Conservation (phyloP, 2,888 invertebrate species). For the Norana najaformis region DNA sequence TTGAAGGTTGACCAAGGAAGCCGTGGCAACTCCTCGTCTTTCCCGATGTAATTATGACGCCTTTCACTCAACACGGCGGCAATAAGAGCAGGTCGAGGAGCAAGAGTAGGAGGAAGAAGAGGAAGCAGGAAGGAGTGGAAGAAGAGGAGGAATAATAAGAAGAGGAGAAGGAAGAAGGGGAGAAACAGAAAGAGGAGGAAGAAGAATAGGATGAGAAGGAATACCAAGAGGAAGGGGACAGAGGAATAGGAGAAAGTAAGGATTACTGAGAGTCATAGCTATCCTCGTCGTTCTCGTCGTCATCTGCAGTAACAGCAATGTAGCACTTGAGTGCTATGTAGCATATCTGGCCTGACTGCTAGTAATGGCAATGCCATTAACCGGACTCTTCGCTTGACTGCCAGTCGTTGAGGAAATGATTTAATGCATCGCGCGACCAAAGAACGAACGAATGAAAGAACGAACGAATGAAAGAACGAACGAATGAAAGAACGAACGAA, state of each 20-base stretch:
- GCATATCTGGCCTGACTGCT: not conserved
- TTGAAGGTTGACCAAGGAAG: constrained; percentile 4
- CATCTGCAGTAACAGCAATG: not conserved
- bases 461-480: not conserved
- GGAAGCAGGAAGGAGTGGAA: too few species aligned
- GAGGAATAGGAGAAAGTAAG: not conserved
- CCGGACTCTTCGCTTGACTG: not conserved
- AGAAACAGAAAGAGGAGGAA: too few species aligned
- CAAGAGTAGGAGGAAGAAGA: too few species aligned
- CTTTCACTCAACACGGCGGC: not conserved
- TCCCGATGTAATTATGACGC: constrained; percentile 1
- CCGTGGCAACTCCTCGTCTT: not conserved
- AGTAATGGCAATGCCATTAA: not conserved
- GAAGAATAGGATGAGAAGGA: not conserved
- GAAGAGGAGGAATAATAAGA: not conserved
- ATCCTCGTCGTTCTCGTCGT: not conserved
- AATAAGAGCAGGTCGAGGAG: not conserved
- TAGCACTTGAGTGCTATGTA: not conserved
- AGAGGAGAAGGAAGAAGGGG: not conserved
- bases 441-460: not conserved
- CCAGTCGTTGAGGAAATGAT: not conserved
- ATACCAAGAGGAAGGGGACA: not conserved
- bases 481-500: not conserved
- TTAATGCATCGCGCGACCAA: not conserved
- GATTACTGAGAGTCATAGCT: not conserved